Evolutionary conservation across 2,888 invertebrate species (phyloP), one percentile per base, ranked within the genome.

Genomic region (Heliconius hortense): DNA sequence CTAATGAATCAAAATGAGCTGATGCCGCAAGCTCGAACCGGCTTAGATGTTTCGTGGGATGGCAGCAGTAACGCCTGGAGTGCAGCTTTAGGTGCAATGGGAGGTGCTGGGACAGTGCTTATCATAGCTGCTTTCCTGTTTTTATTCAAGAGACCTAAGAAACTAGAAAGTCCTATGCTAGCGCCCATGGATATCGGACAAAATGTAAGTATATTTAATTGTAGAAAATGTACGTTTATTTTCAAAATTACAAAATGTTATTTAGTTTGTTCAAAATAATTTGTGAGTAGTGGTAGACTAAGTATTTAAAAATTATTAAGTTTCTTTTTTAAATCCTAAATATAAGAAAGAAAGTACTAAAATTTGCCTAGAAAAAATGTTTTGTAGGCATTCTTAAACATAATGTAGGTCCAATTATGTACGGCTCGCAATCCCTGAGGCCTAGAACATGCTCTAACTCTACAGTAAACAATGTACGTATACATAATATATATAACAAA

Each of bases 111-210:
- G 0, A 84, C 89, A 0, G 93, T 93, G 4, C 84, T 94, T 7
- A 80, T 93, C 11, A 78, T 93, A 4, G 91, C 89, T n/a, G 88
- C 85, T 1, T 67, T 90, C 11, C 81, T 93, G 15, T 82, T 92
- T 11, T 77, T 93, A 73, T 90, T 90, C 87, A 86, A 84, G 73
- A 87, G 86, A 76, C 92, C 93, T 3, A 85, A 86, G 69, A 86
- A 87, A 62, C 84, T 86, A 1, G 87, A 89, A 13, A 78, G 83
- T 11, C 92, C 89, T 0, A 81, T 86, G 11, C 80, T 94, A 4
- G 92, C 92, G 3, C 92, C 93, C 0, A 89, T 94, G 89, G 90
- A 91, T 78, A 80, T 92, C 26, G 88, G 85, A 43, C 91, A 91
- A 79, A 90, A 88, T 78, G 93, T 93, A 77, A 91, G 93, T 91